Percentiles rank a stretch among this genome's conserved stretches.
Conservation (phyloP, 2,113 vertebrate genomes). For the Felis catus region DNA sequence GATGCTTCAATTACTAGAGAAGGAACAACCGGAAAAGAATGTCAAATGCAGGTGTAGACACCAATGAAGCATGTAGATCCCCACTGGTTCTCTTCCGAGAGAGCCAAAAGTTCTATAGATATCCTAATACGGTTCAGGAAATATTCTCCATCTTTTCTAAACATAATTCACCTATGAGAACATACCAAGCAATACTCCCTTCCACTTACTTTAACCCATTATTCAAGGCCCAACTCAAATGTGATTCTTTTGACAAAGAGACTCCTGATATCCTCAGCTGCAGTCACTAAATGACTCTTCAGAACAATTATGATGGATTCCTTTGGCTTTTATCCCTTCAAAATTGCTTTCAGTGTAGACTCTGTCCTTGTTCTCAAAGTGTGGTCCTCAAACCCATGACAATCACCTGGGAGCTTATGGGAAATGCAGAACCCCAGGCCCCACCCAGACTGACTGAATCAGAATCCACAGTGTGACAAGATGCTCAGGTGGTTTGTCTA, state of each 20-base stretch:
- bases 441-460: background rate
- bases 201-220: background rate
- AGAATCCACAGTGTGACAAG: background rate
- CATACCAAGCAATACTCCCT: background rate
- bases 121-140: background rate
- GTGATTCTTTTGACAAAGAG: background rate
- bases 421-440: background rate
- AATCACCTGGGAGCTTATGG: background rate
- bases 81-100: background rate
- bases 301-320: background rate
- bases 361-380: background rate
- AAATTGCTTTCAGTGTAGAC: background rate
- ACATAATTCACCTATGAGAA: background rate
- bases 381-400: background rate
- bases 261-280: background rate
- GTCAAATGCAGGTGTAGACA: background rate
- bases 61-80: background rate
- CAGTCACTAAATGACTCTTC: background rate
- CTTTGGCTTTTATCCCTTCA: background rate
- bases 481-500: too few species aligned
- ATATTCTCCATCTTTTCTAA: background rate
- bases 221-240: background rate
- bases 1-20: slow-evolving; percentile 29
- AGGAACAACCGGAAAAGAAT: background rate
- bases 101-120: background rate